phyloP scores from a whole-genome alignment of 1,140 invertebrate genomes.

The Orussus abietinus region DNA sequence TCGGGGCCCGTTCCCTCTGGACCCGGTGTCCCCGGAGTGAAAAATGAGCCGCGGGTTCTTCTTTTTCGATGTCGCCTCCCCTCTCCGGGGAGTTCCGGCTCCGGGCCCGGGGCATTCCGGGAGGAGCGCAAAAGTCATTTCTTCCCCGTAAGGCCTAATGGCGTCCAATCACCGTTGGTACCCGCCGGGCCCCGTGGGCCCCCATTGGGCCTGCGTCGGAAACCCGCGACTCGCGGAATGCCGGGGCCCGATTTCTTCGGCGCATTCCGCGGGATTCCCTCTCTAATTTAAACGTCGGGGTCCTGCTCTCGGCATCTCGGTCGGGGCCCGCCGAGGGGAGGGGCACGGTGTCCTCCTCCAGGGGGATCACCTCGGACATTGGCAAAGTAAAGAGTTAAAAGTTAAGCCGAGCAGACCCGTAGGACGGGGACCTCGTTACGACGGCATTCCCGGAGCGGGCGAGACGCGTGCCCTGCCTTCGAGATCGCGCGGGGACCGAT shows the following conservation, averaged over 20 bases:
- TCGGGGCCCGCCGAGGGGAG: slow-evolving; percentile 20
- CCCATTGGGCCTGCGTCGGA: too few species aligned
- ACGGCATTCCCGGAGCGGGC: slow-evolving; percentile 46
- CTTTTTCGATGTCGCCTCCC: too few species aligned
- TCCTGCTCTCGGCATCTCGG: slow-evolving; percentile 25
- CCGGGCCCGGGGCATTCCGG: too few species aligned
- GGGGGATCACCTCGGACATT: slow-evolving; percentile 19
- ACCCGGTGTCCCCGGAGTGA: too few species aligned
- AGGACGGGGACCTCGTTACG: slow-evolving; percentile 47
- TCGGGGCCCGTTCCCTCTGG: too few species aligned
- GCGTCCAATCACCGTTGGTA: too few species aligned
- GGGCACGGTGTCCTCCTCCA: slow-evolving; percentile 7
- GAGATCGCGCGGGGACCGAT: slow-evolving; percentile 40
- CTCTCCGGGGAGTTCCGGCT: too few species aligned
- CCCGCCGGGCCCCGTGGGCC: too few species aligned
- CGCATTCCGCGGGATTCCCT: slow-evolving; percentile 45
- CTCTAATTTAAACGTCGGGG: slow-evolving; percentile 52
- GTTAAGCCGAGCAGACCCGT: slow-evolving; percentile 18
- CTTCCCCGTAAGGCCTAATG: slow-evolving; percentile 45
- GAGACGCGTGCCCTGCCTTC: slow-evolving; percentile 53
- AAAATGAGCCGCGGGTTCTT: too few species aligned
- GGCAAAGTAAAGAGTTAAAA: slow-evolving; percentile 17
- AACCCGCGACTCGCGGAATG: slow-evolving; percentile 44
- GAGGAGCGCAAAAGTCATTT: slow-evolving; percentile 26
- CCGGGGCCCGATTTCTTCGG: slow-evolving; percentile 39